Evolutionary conservation across 2,113 vertebrate species (phyloP).

Genomic region (Bothrops jararaca): DNA sequence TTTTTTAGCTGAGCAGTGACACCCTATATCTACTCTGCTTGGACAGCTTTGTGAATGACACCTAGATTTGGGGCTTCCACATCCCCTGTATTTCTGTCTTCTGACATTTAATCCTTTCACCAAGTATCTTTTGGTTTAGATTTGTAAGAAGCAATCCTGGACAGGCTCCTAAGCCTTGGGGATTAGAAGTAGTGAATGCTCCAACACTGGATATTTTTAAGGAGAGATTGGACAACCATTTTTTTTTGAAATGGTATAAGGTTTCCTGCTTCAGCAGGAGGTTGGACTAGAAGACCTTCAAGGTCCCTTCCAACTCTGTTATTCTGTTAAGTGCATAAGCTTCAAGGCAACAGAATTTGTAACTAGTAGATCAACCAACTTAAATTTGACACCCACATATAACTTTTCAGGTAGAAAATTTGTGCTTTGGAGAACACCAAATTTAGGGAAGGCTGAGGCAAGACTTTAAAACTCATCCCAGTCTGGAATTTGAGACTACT

Average conservation of each 20-base stretch:
- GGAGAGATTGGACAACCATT: no score
- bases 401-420: not conserved
- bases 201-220: no score
- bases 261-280: no score
- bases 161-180: not conserved
- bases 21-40: not conserved
- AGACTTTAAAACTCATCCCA: not conserved
- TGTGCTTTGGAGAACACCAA: not conserved
- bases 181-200: not conserved
- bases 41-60: accelerated
- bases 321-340: not conserved
- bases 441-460: not conserved
- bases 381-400: not conserved
- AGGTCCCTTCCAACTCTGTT: no score
- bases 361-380: not conserved
- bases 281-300: no score
- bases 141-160: not conserved
- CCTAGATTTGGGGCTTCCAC: not conserved
- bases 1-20: not conserved
- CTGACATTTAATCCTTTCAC: not conserved
- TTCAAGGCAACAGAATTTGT: not conserved
- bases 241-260: no score
- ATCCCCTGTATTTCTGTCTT: not conserved
- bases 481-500: not conserved
- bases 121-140: not conserved